These are phyloP conservation scores for Morinoia aosen DNA, from an alignment of 2,888 invertebrate genomes.

Conservation along the genomic window DNA sequence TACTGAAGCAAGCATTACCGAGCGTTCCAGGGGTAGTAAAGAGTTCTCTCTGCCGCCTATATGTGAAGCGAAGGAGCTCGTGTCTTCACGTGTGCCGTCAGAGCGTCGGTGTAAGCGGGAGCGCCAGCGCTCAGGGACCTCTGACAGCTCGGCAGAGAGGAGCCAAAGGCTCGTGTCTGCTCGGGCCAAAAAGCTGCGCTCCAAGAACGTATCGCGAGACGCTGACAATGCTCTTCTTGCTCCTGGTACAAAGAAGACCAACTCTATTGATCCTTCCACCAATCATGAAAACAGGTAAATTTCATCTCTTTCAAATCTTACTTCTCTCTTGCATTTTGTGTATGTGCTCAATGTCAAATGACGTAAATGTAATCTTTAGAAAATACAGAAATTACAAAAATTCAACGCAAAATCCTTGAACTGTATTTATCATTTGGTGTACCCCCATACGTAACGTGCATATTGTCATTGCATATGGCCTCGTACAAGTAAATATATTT, in stretches of 20 bases:
- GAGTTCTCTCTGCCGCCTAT: not conserved
- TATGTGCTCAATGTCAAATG: not conserved
- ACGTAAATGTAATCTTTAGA: not conserved
- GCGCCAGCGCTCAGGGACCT: constrained; percentile 23
- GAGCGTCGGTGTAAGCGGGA: constrained; percentile 25
- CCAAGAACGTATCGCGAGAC: not conserved
- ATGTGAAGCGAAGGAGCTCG: not conserved
- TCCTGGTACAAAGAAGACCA: not conserved
- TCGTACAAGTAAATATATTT: not conserved
- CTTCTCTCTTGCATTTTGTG: not conserved
- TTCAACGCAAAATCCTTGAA: too few relatives aligned
- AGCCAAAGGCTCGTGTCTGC: not conserved
- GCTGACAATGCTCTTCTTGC: not conserved
- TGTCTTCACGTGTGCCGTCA: not conserved
- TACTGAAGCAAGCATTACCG: not conserved
- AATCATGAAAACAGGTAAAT: not conserved
- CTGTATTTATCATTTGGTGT: too few relatives aligned
- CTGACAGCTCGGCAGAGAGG: constrained; percentile 6
- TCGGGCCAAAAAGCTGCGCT: not conserved
- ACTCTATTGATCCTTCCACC: not conserved
- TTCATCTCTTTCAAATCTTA: not conserved
- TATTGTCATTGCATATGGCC: not conserved
- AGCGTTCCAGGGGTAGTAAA: not conserved
- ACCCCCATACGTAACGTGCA: too few relatives aligned
- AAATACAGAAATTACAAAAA: too few relatives aligned